phyloP scores from a whole-genome alignment of 2,888 invertebrate species.

The Ichneumoninae sp. region DNA sequence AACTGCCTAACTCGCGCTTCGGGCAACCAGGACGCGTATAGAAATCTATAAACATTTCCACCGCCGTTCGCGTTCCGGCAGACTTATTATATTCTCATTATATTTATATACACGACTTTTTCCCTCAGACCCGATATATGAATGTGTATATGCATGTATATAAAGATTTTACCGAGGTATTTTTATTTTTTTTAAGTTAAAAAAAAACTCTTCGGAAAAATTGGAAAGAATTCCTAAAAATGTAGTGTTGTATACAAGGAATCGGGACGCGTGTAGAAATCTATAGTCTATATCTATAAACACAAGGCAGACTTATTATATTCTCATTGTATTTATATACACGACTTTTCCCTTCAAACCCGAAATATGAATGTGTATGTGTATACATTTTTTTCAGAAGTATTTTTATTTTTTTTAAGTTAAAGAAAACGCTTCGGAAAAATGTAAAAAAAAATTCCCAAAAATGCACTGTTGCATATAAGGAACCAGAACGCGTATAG shows the following conservation, averaged over 20 bases:
- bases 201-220: too few relatives aligned
- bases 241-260: neutral
- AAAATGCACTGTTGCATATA: too few relatives aligned
- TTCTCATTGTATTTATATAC: neutral
- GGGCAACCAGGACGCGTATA: constrained; percentile 65
- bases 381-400: too few relatives aligned
- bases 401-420: too few relatives aligned
- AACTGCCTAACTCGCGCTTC: constrained; percentile 64
- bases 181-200: too few relatives aligned
- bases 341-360: neutral
- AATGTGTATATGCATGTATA: neutral
- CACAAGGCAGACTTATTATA: neutral
- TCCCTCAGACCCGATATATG: neutral
- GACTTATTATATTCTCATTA: constrained; percentile 19
- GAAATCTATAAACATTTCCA: constrained; percentile 62
- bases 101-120: neutral
- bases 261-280: constrained; percentile 64
- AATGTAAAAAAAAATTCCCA: too few relatives aligned
- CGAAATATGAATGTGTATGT: too few relatives aligned
- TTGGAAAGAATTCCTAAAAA: too few relatives aligned
- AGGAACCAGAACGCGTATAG: constrained; percentile 63
- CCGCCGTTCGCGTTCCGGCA: constrained; percentile 21
- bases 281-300: neutral
- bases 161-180: neutral
- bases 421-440: too few relatives aligned